Evolutionary conservation across 2,888 invertebrate species (phyloP), one percentile per base, ranked within the genome.

Genomic region (Tinea semifulvella): DNA sequence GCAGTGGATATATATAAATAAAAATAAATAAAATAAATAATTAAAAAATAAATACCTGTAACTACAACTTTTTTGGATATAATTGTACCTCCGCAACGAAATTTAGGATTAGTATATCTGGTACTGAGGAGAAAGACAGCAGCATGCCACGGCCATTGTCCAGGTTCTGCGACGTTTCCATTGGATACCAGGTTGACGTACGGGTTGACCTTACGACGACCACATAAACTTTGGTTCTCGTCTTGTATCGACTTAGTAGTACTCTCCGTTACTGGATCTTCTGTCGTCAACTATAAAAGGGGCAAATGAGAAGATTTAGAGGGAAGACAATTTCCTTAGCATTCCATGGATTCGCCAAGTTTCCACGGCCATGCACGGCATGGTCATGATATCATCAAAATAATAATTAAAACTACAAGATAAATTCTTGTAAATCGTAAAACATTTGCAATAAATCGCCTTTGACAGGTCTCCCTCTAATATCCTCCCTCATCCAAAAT

Each of bases 91-190:
- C 79, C 79, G 43, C 79, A 79, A 19, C 67, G 57, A 50, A 76
- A 79, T 1, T 45, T 55, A 1, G 51, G 52, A 18, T 26, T 31
- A 2, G 46, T 49, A 1, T 46, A 48, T 22, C 61, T 49, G 19
- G 46, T 62, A 20, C 69, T 50, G 13, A 71, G 49, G 3, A 28
- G 13, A 43, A 16, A 19, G 2, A 79, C 54, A 11, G 77, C 79
- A 1, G 71, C 74, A 50, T 79, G 79, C 79, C 79, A 79, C 0
- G 79, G 79, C 75, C 76, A 79, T 50, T 79, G 77, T 1, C 77
- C 77, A 4, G 68, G 57, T 17, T 55, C 55, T 0, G 75, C 63
- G 20, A 68, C 65, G 0, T 74, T 68, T 31, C 65, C 58, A 8
- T 72, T 55, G 2, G 68, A 65, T 2, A 62, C 61, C 49, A 77